Conservation (phyloP, 2,113 vertebrate genomes). For the Cercocebus atys region DNA sequence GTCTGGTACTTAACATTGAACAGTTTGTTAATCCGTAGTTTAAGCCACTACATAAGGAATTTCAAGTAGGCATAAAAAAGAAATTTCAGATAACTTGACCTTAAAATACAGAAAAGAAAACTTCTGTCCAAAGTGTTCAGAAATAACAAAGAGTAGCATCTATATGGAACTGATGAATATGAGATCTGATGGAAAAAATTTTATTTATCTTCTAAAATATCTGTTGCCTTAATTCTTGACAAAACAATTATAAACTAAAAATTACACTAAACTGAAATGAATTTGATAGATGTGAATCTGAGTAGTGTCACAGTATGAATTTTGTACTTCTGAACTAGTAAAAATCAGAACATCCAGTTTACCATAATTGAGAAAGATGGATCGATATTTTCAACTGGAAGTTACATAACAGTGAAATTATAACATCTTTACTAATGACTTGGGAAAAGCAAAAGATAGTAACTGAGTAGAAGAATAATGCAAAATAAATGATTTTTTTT, state of each 20-base stretch:
- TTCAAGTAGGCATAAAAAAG: conserved; percentile 11
- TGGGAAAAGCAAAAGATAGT: neutral
- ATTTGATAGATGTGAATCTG: neutral
- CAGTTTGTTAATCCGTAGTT: neutral
- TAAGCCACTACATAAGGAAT: neutral
- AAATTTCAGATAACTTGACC: conserved; percentile 7
- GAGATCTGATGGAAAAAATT: neutral
- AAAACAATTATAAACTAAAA: neutral
- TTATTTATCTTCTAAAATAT: conserved; percentile 10
- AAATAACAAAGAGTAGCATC: neutral
- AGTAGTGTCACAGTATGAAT: neutral
- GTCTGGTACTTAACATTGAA: neutral
- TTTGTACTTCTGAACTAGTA: neutral
- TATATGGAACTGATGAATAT: neutral
- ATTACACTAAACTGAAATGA: neutral
- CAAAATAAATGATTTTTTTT: neutral
- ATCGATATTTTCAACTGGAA: neutral
- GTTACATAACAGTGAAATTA: neutral
- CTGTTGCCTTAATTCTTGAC: neutral
- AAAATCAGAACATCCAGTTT: neutral
- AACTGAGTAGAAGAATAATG: neutral
- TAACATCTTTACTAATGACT: conserved; percentile 17
- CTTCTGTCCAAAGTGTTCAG: neutral
- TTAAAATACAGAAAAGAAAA: conserved; percentile 34
- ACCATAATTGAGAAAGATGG: neutral